Conservation (phyloP, 2,888 invertebrate species). For the Athripsodes cinereus region DNA sequence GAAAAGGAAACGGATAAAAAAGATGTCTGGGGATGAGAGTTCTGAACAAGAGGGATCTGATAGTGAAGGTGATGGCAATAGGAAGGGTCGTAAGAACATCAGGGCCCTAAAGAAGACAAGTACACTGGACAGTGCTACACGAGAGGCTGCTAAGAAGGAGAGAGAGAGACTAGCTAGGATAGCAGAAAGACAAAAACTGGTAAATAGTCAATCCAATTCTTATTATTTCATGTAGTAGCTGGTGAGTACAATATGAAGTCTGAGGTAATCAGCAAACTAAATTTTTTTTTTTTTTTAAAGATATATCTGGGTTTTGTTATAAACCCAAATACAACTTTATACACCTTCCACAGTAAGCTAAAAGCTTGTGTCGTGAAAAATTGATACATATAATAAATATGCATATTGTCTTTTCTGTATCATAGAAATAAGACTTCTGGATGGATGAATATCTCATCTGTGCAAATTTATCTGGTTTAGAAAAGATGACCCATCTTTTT, state of each 20-base stretch:
- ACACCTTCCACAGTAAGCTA: too few species aligned
- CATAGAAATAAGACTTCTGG: too few species aligned
- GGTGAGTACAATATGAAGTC: not conserved
- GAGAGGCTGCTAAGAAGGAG: slow-evolving; percentile 85
- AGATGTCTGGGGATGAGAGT: slow-evolving; percentile 37
- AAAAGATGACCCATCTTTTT: too few species aligned
- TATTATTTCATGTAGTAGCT: not conserved
- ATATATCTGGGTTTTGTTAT: too few species aligned
- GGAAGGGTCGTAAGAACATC: slow-evolving; percentile 49
- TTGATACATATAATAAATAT: too few species aligned
- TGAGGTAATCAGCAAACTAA: too few species aligned
- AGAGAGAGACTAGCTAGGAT: slow-evolving; percentile 84
- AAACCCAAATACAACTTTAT: too few species aligned
- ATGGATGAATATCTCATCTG: too few species aligned
- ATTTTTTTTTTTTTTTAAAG: too few species aligned
- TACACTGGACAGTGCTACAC: slow-evolving; percentile 74
- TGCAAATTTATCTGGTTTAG: too few species aligned
- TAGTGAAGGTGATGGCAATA: slow-evolving; percentile 43
- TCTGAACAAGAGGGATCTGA: slow-evolving; percentile 35
- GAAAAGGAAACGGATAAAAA: slow-evolving; percentile 45
- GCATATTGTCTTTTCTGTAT: too few species aligned
- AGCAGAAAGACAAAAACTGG: slow-evolving; percentile 78
- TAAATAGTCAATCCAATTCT: slow-evolving; percentile 33
- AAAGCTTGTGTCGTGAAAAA: too few species aligned
- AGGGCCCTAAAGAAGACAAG: slow-evolving; percentile 44